These are phyloP conservation scores for Guaruba guarouba DNA, from an alignment of 2,113 vertebrate species.

Conservation along the genomic window DNA sequence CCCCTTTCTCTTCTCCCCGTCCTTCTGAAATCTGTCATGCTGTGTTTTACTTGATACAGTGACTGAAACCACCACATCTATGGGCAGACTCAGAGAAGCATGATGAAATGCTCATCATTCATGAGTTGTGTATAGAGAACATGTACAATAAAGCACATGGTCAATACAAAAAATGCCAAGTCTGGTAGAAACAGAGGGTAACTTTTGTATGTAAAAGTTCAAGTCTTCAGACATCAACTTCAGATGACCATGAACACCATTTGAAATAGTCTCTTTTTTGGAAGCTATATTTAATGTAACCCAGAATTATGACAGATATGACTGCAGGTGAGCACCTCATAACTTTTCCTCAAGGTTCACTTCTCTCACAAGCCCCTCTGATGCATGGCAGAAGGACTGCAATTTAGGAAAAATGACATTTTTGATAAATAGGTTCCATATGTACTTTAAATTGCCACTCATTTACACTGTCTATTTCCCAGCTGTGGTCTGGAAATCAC, in stretches of 20 bases:
- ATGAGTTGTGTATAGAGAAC: not conserved
- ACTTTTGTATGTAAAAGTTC: not conserved
- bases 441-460: not conserved
- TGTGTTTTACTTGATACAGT: not conserved
- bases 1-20: not conserved
- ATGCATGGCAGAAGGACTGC: not conserved
- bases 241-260: not conserved
- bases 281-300: not conserved
- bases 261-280: not conserved
- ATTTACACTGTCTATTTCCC: not conserved
- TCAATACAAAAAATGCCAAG: not conserved
- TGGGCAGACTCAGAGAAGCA: not conserved
- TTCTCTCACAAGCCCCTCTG: not conserved
- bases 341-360: not conserved
- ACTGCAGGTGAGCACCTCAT: not conserved
- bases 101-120: not conserved
- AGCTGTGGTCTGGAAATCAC: not conserved
- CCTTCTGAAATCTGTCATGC: not conserved
- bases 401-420: not conserved
- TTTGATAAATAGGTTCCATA: not conserved
- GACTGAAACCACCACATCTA: not conserved
- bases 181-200: not conserved
- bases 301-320: not conserved
- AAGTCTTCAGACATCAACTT: not conserved
- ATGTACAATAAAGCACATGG: not conserved